phyloP scores from a whole-genome alignment of 1,140 invertebrate species.

The Antheraea pernyi region DNA sequence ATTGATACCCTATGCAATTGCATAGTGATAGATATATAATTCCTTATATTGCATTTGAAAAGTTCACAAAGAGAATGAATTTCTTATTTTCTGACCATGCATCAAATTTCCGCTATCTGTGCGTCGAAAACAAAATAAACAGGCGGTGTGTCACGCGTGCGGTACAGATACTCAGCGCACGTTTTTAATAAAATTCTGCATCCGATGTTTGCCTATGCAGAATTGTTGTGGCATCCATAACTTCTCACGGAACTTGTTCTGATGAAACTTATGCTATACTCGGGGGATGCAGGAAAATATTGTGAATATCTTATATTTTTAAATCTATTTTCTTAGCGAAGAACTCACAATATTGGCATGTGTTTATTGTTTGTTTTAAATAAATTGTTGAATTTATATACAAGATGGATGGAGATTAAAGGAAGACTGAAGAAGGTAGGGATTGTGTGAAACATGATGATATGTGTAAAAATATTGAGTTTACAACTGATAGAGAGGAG shows the following conservation, averaged over 20 bases:
- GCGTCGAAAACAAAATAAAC: neutral
- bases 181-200: slow-evolving; percentile 32
- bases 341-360: too few relatives aligned
- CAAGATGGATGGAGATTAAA: too few relatives aligned
- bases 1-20: too few relatives aligned
- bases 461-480: too few relatives aligned
- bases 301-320: neutral
- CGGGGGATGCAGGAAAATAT: neutral
- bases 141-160: neutral
- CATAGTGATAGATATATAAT: too few relatives aligned
- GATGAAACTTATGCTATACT: neutral
- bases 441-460: too few relatives aligned
- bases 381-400: too few relatives aligned
- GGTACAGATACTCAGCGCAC: slow-evolving; percentile 23
- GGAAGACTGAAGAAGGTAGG: too few relatives aligned
- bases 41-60: too few relatives aligned
- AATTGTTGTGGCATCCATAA: slow-evolving; percentile 20
- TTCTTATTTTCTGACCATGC: neutral
- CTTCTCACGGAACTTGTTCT: slow-evolving; percentile 14
- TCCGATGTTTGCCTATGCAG: slow-evolving; percentile 17
- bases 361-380: too few relatives aligned
- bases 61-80: too few relatives aligned
- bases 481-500: too few relatives aligned
- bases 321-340: neutral
- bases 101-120: neutral